Base-by-base conservation (phyloP, 2,888 invertebrate genomes). In the Phaonia tiefii region DNA sequence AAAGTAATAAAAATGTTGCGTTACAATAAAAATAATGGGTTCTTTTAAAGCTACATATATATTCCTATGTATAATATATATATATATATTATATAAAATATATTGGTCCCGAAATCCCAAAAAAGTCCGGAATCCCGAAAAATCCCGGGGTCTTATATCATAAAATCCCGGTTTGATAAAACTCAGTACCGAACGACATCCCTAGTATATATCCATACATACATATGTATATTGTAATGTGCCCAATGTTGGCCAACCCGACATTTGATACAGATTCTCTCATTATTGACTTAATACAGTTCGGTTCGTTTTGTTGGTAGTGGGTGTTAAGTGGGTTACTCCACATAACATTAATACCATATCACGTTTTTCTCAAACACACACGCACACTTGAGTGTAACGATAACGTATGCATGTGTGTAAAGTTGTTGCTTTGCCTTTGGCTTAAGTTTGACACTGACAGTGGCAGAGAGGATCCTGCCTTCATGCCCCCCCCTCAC, bases 371-470 rank as follows among this genome's bases (percentile, higher is more conserved):
- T 73, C 73, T 63, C 73, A 51, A 49, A 65, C 39, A 49, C 22
- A 46, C 46, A 46, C 37, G 11, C 31, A n/a, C 15, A 58, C 15
- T 26, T n/a, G n/a, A n/a, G n/a, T n/a, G n/a, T n/a, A n/a, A n/a
- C n/a, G n/a, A n/a, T n/a, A n/a, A n/a, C n/a, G n/a, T n/a, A n/a
- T 54, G 49, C 49, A 54, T 26, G 56, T 73, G 63, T 67, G 39
- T 77, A 56, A 58, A 15, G 13, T 58, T 15, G 65, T 76, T 66
- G 75, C 15, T 70, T 74, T 80, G 71, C 44, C 60, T 72, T 75
- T 77, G 56, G 77, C 75, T 83, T 80, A 80, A 76, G 76, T 75
- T 82, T 86, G 85, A 86, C 86, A 86, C 84, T 86, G 86, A 86
- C 86, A 86, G 85, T 86, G 86, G 82, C 69, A 75, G 77, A 54